A percentile compares a stretch with the other conserved stretches of the same genome.
These are phyloP conservation scores for Cynodonichthys magdalenae DNA, from an alignment of 2,797 vertebrate species.

Conservation along the genomic window DNA sequence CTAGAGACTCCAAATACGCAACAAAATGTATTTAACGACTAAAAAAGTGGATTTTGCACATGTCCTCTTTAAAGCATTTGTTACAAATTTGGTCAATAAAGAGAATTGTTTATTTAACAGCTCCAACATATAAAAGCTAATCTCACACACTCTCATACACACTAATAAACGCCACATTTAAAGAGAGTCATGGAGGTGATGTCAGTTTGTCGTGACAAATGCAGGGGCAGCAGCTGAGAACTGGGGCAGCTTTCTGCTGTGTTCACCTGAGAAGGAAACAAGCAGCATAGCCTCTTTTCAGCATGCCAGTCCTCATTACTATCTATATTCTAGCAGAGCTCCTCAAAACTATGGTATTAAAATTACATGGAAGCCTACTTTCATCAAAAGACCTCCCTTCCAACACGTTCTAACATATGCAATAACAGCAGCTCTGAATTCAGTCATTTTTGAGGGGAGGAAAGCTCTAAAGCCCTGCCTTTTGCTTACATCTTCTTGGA, in stretches of 20 bases:
- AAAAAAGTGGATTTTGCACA: too few relatives aligned
- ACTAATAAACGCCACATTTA: slow-evolving; percentile 1
- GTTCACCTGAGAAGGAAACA: slow-evolving; percentile 70
- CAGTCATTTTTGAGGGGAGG: slow-evolving; percentile 40
- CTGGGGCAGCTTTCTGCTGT: slow-evolving; percentile 43
- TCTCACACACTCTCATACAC: neutral
- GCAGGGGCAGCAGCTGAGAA: slow-evolving; percentile 46
- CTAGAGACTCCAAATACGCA: too few relatives aligned
- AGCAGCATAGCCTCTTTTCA: slow-evolving; percentile 71
- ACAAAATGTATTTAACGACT: too few relatives aligned
- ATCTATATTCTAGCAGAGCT: slow-evolving; percentile 70
- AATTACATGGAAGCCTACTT: slow-evolving; percentile 81
- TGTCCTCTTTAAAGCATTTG: neutral
- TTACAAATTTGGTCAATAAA: slow-evolving; percentile 2
- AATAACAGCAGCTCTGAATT: slow-evolving; percentile 46
- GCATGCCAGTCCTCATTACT: slow-evolving; percentile 78
- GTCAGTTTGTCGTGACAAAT: slow-evolving; percentile 57
- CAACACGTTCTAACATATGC: slow-evolving; percentile 64
- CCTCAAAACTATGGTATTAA: slow-evolving; percentile 76
- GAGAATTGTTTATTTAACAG: slow-evolving; percentile 5
- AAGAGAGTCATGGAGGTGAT: slow-evolving; percentile 22
- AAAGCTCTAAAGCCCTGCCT: slow-evolving; percentile 34
- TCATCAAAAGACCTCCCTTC: slow-evolving; percentile 68
- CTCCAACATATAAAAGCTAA: slow-evolving; percentile 6
- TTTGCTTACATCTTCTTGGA: slow-evolving; percentile 30